Evolutionary conservation across 2,888 invertebrate species (phyloP).

Genomic region (Xanthorhoe spadicearia): DNA sequence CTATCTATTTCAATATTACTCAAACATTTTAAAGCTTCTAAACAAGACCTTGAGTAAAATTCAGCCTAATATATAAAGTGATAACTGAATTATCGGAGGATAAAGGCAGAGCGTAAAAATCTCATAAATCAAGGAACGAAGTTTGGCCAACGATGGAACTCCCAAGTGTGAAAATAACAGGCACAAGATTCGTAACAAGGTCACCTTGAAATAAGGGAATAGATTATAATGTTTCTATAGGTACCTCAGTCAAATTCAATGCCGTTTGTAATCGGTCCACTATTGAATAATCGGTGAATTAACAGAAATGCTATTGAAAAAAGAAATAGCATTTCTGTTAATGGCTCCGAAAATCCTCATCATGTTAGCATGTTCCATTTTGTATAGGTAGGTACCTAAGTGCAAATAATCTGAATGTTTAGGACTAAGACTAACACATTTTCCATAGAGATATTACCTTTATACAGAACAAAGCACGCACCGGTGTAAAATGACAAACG

Average conservation of each 20-base stretch:
- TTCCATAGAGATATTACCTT: background rate
- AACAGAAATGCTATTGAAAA: too few species aligned
- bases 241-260: too few species aligned
- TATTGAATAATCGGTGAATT: too few species aligned
- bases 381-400: too few species aligned
- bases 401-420: too few species aligned
- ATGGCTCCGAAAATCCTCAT: too few species aligned
- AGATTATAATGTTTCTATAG: background rate
- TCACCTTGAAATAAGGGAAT: conserved; percentile 10
- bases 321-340: too few species aligned
- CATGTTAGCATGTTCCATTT: too few species aligned
- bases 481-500: background rate
- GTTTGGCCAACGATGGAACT: conserved; percentile 23
- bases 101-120: conserved; percentile 21
- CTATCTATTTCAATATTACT: conserved; percentile 21
- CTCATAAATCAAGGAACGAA: conserved; percentile 25
- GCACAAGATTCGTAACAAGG: conserved; percentile 16
- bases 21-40: conserved; percentile 8
- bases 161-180: conserved; percentile 21
- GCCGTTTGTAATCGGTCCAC: too few species aligned
- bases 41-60: conserved; percentile 22
- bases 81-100: conserved; percentile 27
- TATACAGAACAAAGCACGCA: background rate
- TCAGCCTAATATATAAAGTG: conserved; percentile 19
- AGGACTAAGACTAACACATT: too few species aligned